Evolutionary conservation across 2,797 vertebrate genomes (phyloP).

Genomic region (Trematomus bernacchii): DNA sequence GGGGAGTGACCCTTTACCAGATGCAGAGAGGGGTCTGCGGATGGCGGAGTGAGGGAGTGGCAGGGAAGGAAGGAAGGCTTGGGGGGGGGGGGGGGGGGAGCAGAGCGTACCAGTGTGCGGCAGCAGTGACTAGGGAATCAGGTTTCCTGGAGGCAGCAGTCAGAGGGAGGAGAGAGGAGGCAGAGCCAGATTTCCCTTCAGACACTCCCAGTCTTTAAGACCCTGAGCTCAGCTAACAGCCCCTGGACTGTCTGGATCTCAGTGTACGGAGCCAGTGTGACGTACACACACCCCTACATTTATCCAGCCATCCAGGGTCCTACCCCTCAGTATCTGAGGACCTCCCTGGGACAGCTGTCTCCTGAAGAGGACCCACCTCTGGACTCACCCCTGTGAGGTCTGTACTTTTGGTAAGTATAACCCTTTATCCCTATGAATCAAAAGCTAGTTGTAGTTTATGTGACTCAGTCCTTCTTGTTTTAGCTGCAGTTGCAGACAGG

Average conservation of each 20-base stretch:
- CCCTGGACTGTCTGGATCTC: constrained; percentile 48
- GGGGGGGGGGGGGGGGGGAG: constrained; percentile 3
- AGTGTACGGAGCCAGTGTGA: constrained; percentile 11
- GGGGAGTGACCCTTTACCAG: constrained; percentile 8
- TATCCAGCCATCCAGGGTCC: constrained; percentile 5
- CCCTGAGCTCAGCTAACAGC: constrained; percentile 44
- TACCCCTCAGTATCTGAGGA: constrained; percentile 17
- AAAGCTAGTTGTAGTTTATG: not conserved
- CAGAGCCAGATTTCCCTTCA: constrained; percentile 49
- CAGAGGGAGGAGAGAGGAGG: constrained; percentile 51
- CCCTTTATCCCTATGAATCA: not conserved
- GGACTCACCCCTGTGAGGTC: constrained; percentile 14
- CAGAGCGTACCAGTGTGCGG: constrained; percentile 43
- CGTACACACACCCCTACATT: not conserved
- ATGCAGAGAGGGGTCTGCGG: constrained; percentile 25
- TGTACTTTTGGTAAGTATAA: constrained; percentile 48
- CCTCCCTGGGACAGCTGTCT: constrained; percentile 13
- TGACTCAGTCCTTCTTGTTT: constrained; percentile 21
- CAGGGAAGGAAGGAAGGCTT: constrained; percentile 63
- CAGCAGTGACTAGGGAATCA: constrained; percentile 61
- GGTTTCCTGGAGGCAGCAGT: constrained; percentile 57
- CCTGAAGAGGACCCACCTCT: constrained; percentile 16
- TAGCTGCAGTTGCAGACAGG: constrained; percentile 16
- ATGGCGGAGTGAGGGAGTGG: constrained; percentile 57
- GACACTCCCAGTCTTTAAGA: constrained; percentile 59